Base-by-base conservation (phyloP, 1,140 invertebrate species). In the Drosophila murphyi region DNA sequence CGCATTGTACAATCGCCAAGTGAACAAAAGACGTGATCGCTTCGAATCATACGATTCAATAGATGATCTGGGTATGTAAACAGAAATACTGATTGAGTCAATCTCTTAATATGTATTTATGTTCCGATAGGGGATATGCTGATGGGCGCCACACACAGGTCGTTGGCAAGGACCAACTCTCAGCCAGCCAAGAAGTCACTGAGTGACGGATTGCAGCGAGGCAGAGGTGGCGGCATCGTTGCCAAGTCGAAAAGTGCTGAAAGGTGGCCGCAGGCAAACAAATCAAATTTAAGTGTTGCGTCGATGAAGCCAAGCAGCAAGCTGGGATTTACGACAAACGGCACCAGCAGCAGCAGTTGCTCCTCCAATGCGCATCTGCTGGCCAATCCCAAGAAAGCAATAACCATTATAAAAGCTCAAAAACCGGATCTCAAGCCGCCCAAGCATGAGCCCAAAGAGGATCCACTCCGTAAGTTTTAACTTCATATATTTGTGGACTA, bases 401-500 rank as follows among this genome's bases (percentile, higher is more conserved):
- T 89, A 4, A 89, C 83, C 29, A 72, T 89, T n/a, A 61, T 88
- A 28, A 80, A 80, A 68, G 65, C 80, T 3, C 52, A 61, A 6
- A 89, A 90, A 41, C 31, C 80, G 5, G 50, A 71, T 28, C 28
- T 74, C 2, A 72, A 45, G 32, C 67, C 74, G 35, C 12, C 54
- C 8, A 68, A 76, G n/a, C 52, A 74, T 20, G 85, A 90, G 3
- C 81, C 85, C 2, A 90, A 85, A 55, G 47, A 73, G 12, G 85
- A 88, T 65, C 85, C 85, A 12, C 41, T 88, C 5, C 77, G 85
- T 81, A 81, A 68, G 72, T 73, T 12, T n/a, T 48, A 39, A 2
- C n/a, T 32, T 41, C 2, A 35, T 67, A 3, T 5, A 29, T 48
- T 20, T 7, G 45, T 7, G 5, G n/a, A 12, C 12, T 20, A 12